A percentile compares a stretch with the other conserved stretches of the same genome.
Conservation (phyloP, 2,113 vertebrate species). For the Sphyrna mokarran region DNA sequence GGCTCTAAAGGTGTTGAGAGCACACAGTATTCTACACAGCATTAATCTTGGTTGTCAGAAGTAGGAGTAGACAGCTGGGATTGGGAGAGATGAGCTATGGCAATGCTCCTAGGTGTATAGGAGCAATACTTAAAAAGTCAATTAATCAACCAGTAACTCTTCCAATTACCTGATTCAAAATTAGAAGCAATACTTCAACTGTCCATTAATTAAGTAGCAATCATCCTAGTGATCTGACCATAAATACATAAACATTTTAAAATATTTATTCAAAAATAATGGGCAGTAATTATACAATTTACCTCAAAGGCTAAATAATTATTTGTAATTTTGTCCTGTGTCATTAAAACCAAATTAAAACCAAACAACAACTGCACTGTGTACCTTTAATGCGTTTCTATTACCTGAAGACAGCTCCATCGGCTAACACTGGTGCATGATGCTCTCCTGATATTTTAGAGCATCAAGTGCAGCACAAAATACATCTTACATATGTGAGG, state of each 20-base stretch:
- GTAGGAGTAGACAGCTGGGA: not conserved
- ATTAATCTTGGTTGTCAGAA: constrained; percentile 14
- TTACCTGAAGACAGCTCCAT: not conserved
- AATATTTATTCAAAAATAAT: constrained; percentile 16
- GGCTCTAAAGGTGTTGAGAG: not conserved
- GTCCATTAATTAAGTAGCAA: not conserved
- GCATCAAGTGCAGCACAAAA: not conserved
- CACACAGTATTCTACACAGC: not conserved
- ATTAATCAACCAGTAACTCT: constrained; percentile 8
- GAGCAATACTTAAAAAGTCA: constrained; percentile 20
- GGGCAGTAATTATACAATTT: not conserved
- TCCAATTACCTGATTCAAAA: constrained; percentile 17
- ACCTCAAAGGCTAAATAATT: not conserved
- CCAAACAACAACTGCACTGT: not conserved
- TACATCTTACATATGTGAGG: not conserved
- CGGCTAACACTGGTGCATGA: not conserved
- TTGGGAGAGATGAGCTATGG: not conserved
- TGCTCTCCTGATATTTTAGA: not conserved
- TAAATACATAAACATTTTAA: not conserved
- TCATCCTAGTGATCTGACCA: not conserved
- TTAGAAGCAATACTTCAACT: not conserved
- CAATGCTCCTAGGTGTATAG: not conserved
- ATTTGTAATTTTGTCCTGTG: not conserved
- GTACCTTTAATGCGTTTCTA: not conserved
- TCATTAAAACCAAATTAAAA: not conserved